Evolutionary conservation across 2,888 invertebrate species (phyloP), one percentile per base, ranked within the genome.

Genomic region (Andricus quercusramuli): DNA sequence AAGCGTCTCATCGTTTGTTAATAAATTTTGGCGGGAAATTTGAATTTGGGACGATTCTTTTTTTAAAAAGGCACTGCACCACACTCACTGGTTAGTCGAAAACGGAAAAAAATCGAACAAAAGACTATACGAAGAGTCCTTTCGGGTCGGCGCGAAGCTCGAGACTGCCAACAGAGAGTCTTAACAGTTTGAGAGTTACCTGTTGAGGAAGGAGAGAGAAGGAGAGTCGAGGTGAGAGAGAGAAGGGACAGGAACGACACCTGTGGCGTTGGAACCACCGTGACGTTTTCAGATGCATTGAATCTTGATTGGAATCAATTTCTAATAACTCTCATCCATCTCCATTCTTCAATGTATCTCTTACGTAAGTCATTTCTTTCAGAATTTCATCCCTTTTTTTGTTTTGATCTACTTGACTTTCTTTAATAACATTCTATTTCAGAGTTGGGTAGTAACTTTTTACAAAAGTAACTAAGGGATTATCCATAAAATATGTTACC

Each of bases 61-160:
- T 13, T 70, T 70, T 70, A 51, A 44, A 47, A 5, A 78, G 83
- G 78, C 83, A 84, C 85, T 79, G 78, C 86, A 87, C 85, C 83
- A 79, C 85, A 86, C 86, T 81, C 81, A 78, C 80, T 76, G 79
- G 56, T 74, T 78, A 77, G 77, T 76, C 29, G 47, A 47, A 81
- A 80, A 83, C 80, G 81, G 25, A n/a, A 62, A 62, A 70, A 70
- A 74, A 51, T 79, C 80, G 78, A 77, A 76, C 32, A 79, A 82
- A 78, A n/a, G 80, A 79, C 59, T 79, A 78, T 29, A 76, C 80
- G 70, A 64, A 47, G 82, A 83, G 82, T 86, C 87, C 88, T 86
- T 82, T 83, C 83, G 87, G 88, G 84, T 86, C 88, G 88, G 90
- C 91, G 90, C 90, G 89, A 90, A 88, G 85, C 89, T 90, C 91